Conservation (phyloP, 2,888 invertebrate genomes). For the Asteroscopus sphinx region DNA sequence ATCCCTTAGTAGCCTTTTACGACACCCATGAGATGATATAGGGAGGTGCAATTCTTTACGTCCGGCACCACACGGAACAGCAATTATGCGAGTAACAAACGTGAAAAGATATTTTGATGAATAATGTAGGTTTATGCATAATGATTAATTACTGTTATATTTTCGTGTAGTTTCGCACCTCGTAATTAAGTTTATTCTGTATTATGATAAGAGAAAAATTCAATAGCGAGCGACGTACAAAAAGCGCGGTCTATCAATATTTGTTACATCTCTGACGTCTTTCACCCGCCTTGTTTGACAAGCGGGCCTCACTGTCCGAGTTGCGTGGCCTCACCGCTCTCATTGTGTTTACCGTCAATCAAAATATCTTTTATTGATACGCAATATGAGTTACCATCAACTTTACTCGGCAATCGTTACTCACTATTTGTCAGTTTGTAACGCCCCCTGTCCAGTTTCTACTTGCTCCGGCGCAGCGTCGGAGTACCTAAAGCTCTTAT, state of each 20-base stretch:
- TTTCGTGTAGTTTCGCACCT: conserved; percentile 21
- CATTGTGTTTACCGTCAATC: conserved; percentile 35
- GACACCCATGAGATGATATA: no score
- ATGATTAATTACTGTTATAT: conserved; percentile 13
- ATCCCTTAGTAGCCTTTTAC: no score
- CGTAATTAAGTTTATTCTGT: conserved; percentile 47
- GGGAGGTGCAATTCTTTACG: no score
- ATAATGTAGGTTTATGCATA: conserved; percentile 5
- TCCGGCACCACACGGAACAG: no score
- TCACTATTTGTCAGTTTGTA: conserved; percentile 26
- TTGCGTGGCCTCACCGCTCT: conserved; percentile 31
- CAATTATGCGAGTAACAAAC: conserved; percentile 12
- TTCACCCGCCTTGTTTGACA: conserved; percentile 40
- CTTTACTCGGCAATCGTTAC: conserved; percentile 14
- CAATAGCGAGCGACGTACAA: conserved; percentile 53
- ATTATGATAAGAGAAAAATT: conserved; percentile 52
- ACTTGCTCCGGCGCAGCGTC: conserved; percentile 5
- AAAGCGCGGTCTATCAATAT: conserved; percentile 71
- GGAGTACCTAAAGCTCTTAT: background rate
- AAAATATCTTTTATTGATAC: conserved; percentile 45
- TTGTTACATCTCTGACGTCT: conserved; percentile 71
- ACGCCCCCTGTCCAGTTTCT: conserved; percentile 6
- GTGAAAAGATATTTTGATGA: conserved; percentile 7
- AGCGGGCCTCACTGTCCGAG: conserved; percentile 41
- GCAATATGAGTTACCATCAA: conserved; percentile 4